Evolutionary conservation across 2,113 vertebrate species (phyloP).

Genomic region (Pristiophorus japonicus): DNA sequence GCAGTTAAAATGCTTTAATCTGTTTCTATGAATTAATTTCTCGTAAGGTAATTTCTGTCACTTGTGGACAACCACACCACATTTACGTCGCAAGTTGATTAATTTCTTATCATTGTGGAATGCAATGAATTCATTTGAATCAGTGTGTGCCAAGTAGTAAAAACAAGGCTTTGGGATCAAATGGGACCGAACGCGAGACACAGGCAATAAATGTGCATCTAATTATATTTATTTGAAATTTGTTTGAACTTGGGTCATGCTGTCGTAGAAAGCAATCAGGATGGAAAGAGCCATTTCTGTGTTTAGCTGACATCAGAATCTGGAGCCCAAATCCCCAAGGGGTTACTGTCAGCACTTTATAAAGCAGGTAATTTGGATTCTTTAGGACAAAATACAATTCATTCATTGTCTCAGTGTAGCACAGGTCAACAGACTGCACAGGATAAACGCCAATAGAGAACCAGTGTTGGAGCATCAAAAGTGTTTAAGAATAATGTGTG

Average conservation of each 20-base stretch:
- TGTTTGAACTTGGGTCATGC: slow-evolving; percentile 8
- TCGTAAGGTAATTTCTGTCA: neutral
- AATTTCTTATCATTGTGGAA: neutral
- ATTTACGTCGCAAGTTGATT: neutral
- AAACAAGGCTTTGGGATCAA: neutral
- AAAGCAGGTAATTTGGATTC: neutral
- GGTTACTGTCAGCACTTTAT: slow-evolving; percentile 21
- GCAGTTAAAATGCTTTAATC: neutral
- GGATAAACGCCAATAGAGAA: neutral
- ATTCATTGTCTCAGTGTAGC: neutral
- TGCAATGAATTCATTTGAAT: neutral
- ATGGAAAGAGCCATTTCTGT: neutral
- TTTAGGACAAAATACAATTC: slow-evolving; percentile 6
- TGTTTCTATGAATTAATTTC: neutral
- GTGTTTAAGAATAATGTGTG: neutral
- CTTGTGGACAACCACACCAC: neutral
- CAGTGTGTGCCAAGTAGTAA: neutral
- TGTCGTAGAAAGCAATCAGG: slow-evolving; percentile 12
- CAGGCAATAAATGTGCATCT: neutral
- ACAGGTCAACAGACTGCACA: neutral
- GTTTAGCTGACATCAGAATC: neutral
- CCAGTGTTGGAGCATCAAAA: neutral
- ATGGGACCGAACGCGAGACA: neutral
- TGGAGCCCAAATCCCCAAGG: neutral
- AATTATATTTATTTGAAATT: slow-evolving; percentile 21